Conservation (phyloP, 2,888 invertebrate genomes). For the Ennomos erosarius region DNA sequence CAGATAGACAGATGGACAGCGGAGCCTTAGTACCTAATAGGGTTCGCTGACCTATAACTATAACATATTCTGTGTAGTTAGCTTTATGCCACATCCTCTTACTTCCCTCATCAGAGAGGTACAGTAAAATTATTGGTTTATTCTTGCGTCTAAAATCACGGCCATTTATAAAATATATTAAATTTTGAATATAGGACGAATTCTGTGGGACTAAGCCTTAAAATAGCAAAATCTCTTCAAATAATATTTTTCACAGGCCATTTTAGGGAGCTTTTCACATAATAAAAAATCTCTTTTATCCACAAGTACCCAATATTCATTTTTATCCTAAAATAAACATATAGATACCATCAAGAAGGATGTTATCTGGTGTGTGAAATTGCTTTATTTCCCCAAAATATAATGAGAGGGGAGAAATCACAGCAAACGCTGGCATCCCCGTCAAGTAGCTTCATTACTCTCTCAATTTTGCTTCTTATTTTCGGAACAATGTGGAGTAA, state of each 20-base stretch:
- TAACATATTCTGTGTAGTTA: too few relatives aligned
- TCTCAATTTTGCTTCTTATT: slow-evolving; percentile 16
- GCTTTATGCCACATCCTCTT: too few relatives aligned
- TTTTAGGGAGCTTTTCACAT: slow-evolving; percentile 14
- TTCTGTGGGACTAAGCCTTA: too few relatives aligned
- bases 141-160: too few relatives aligned
- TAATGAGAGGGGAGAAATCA: slow-evolving; percentile 18
- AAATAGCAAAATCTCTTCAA: too few relatives aligned
- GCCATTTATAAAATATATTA: too few relatives aligned
- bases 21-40: too few relatives aligned
- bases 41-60: too few relatives aligned
- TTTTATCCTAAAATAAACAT: slow-evolving; percentile 27
- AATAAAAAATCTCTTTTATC: slow-evolving; percentile 20
- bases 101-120: too few relatives aligned
- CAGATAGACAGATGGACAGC: too few relatives aligned
- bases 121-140: too few relatives aligned
- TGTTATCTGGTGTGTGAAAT: slow-evolving; percentile 28
- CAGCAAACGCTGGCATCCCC: slow-evolving; percentile 9
- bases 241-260: slow-evolving; percentile 11
- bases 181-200: too few relatives aligned
- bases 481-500: slow-evolving; percentile 14
- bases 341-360: slow-evolving; percentile 8
- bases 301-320: slow-evolving; percentile 22
- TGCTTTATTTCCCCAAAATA: slow-evolving; percentile 24
- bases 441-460: slow-evolving; percentile 18